Evolutionary conservation across 2,797 vertebrate genomes (phyloP), one percentile per base, ranked within the genome.

Genomic region (Pangasius larnaudii): DNA sequence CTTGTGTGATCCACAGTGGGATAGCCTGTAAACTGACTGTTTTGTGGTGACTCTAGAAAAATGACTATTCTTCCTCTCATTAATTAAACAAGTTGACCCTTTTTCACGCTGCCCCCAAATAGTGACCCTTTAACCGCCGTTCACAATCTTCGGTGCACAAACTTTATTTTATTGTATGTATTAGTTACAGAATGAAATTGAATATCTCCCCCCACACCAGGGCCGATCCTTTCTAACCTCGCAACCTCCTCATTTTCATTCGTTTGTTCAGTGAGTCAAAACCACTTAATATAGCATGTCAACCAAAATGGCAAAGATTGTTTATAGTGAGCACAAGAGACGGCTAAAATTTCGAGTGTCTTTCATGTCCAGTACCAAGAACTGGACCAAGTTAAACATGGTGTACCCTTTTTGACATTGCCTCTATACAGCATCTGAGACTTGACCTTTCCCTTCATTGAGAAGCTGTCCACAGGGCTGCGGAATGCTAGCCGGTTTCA

Each of bases 1-100:
- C 58, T 89, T 71, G 86, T 89, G 88, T 91, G 72, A 88, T 39
- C 79, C 59, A 58, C 71, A 77, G 59, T 58, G 39, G 84, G 71
- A 51, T 63, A 84, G 49, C 59, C 65, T 89, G 69, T 86, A 86
- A 86, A 86, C 69, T 74, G 30, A 53, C 51, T 88, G 75, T 67
- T 53, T 84, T 86, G 59, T 56, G 24, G 30, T 75, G 79, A 18
- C n/a, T 2, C 9, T 46, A 30, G 69, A 53, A 63, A 65, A 84
- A 74, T 33, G 46, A 1, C 6, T 42, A 8, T 85, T 85, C 83
- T 56, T 81, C 59, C 53, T 79, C 30, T 58, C 30, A 11, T 58
- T 69, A 63, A 7, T 86, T 10, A 79, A 51, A 59, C 7, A 58
- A 53, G 19, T n/a, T 69, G 33, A 42, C 42, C 22, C 59, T 82